Evolutionary conservation across 2,888 invertebrate genomes (phyloP).

Genomic region (Drosophila trichaetosa): DNA sequence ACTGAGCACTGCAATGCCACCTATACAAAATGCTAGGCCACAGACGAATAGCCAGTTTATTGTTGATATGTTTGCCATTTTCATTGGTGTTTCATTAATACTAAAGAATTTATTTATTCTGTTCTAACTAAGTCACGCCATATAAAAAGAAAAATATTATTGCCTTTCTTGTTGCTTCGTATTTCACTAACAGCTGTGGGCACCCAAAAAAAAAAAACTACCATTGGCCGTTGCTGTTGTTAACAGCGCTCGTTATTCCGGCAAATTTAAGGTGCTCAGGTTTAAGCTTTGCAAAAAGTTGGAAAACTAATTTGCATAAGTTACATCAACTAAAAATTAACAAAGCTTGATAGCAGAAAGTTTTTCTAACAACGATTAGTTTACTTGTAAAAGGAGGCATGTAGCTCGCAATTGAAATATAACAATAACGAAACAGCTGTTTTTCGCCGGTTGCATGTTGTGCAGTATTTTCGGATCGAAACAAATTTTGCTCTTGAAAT

Average conservation of each 20-base stretch:
- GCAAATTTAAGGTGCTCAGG: neutral
- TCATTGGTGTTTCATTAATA: conserved; percentile 40
- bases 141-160: conserved; percentile 31
- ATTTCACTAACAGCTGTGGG: conserved; percentile 4
- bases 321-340: neutral
- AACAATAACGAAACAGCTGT: neutral
- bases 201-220: neutral
- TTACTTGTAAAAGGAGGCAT: neutral
- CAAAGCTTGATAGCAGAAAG: neutral
- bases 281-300: neutral
- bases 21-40: conserved; percentile 80
- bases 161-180: conserved; percentile 8
- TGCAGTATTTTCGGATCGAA: neutral
- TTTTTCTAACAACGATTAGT: neutral
- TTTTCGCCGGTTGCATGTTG: neutral
- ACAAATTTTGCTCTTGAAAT: neutral
- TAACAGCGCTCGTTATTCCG: neutral
- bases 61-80: conserved; percentile 75
- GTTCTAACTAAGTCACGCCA: conserved; percentile 40
- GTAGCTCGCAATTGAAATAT: neutral
- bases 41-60: conserved; percentile 82
- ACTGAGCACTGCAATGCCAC: conserved; percentile 81
- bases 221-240: neutral
- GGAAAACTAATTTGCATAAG: neutral
- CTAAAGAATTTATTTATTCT: conserved; percentile 33